Base-by-base conservation (phyloP, 2,797 vertebrate genomes). In the Cyprinella venusta region DNA sequence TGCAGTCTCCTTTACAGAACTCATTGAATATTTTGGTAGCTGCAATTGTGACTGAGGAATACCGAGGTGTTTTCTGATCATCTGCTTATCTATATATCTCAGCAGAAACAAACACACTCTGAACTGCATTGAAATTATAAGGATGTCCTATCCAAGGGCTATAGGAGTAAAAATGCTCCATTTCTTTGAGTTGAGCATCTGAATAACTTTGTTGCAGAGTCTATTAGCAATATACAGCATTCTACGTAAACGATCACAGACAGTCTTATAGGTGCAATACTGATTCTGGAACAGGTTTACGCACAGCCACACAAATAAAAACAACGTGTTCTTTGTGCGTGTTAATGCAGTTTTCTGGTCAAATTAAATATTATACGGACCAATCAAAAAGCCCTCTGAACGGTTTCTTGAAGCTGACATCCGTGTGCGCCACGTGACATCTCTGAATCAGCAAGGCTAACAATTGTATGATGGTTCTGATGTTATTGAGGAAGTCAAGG, bases 401-500 rank as follows among this genome's bases (percentile, higher is more conserved):
- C 2, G 8, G 45, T 68, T 56, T 42, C 18, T 67, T 30, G 12
- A 24, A 79, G 68, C 36, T 21, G 48, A 13, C 24, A 6, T 80
- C 65, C 59, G 15, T 12, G 26, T 8, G 61, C 6, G 0, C 56
- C 42, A 16, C 8, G 18, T 64, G 67, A 52, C 10, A 36, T 74
- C 40, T 33, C 16, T 64, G 52, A 48, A 26, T 80, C 54, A 13
- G 61, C 48, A 61, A 48, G 59, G 42, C 59, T 71, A n/a, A 74
- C 38, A 63, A 74, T 75, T 82, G 40, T 84, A 48, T 76, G 56
- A 76, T 71, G 10, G 52, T 79, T 68, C 50, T 15, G 9, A 56
- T 79, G 70, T 85, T 50, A 82, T 67, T 85, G 76, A 56, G 36
- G 19, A 63, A 48, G 42, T 70, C 36, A 50, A 38, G 68, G 76